Base-by-base conservation (phyloP, 2,888 invertebrate species). In the Dryobota labecula region DNA sequence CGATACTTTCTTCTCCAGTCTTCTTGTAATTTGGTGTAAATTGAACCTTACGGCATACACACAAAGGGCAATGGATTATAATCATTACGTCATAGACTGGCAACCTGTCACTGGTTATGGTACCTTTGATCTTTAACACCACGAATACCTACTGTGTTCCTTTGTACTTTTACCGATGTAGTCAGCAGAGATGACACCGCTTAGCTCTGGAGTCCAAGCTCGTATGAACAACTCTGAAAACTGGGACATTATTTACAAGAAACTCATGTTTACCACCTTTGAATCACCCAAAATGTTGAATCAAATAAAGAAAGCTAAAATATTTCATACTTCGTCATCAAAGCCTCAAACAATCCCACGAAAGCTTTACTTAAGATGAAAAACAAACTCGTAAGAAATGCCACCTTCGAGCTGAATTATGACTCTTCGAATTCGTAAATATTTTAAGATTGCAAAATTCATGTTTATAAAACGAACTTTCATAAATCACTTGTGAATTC, bases 401-500 rank as follows among this genome's bases (percentile, higher is more conserved):
- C 45, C 51, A 51, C n/a, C 18, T 51, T 47, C 51, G 45, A 45
- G 36, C 18, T 73, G 73, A 73, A 61, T 73, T 76, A 78, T 62
- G 51, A 58, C 43, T 68, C 41, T 49, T 51, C 30, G 51, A 53
- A 72, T 57, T 73, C 43, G 13, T 43, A 76, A 73, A 78, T 73
- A 30, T 64, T 70, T 61, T 64, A n/a, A 65, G 61, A 51, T 24
- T 70, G 36, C 18, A 49, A 41, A 70, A 62, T 58, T 27, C 41
- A 47, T 20, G n/a, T 77, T 70, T 70, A 47, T 70, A 47, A 47
- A 71, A 51, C 45, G 13, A 66, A 47, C 57, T 41, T 45, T 53
- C 30, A 73, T 78, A 76, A 76, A 78, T 76, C 61, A 74, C 11
- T 61, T 9, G 47, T 18, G 58, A 73, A 78, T 79, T 73, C 54